Percentiles rank a stretch among this genome's conserved stretches.
Evolutionary conservation across 2,797 vertebrate species (phyloP).

Genomic region (Pangasius larnaudii): DNA sequence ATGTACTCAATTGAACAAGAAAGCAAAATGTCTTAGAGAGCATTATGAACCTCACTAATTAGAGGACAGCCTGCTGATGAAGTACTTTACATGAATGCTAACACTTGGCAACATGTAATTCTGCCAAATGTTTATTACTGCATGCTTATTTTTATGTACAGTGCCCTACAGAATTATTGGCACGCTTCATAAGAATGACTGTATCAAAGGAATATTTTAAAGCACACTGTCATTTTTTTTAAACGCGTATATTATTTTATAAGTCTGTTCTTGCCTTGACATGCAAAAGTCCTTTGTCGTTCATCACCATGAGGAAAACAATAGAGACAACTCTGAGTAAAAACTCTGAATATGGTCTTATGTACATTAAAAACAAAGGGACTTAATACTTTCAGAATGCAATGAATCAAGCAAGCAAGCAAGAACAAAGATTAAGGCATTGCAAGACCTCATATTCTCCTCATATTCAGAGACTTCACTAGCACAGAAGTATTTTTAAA

Average conservation of each 20-base stretch:
- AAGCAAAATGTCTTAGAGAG: neutral
- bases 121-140: neutral
- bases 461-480: neutral
- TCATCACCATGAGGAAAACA: neutral
- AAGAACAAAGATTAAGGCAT: neutral
- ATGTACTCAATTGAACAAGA: neutral
- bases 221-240: neutral
- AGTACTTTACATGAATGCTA: neutral
- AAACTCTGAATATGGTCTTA: neutral
- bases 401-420: neutral
- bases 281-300: neutral
- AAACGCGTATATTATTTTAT: neutral
- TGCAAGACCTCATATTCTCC: neutral
- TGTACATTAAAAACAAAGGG: neutral
- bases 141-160: neutral
- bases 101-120: neutral
- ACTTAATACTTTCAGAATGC: neutral
- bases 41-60: neutral
- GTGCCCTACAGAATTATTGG: neutral
- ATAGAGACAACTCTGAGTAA: neutral
- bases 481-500: neutral
- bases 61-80: neutral
- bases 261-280: neutral
- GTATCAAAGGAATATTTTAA: neutral
- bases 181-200: neutral